Conservation (phyloP, 2,888 invertebrate genomes). For the Brachyptera putata region DNA sequence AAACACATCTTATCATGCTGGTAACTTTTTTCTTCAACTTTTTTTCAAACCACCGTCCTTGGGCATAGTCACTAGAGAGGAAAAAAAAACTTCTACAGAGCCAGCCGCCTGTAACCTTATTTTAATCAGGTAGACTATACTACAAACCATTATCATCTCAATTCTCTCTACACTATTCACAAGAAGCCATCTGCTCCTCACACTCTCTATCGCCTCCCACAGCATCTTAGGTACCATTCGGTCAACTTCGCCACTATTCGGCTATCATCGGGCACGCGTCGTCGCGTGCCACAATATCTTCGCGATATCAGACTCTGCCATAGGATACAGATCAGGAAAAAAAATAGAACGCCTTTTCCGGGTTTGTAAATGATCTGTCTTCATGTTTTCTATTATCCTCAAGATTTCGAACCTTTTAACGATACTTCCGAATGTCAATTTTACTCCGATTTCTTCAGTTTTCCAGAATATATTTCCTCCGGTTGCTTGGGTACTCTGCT, state of each 20-base stretch:
- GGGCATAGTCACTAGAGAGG: not conserved
- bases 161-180: not conserved
- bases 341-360: constrained; percentile 10
- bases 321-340: not conserved
- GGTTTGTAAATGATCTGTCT: not conserved
- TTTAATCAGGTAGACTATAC: constrained; percentile 11
- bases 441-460: not conserved
- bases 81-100: constrained; percentile 14
- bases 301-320: not conserved
- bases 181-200: not conserved
- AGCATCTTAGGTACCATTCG: constrained; percentile 24
- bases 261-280: constrained; percentile 23
- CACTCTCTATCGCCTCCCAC: not conserved
- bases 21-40: no score
- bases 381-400: not conserved
- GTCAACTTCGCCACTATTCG: constrained; percentile 27
- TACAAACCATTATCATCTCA: constrained; percentile 1
- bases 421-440: not conserved
- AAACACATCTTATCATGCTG: no score
- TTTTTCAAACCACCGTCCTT: no score
- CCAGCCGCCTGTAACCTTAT: constrained; percentile 18
- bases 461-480: no score
- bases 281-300: constrained; percentile 20
- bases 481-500: no score
- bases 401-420: no score